Base-by-base conservation (phyloP, 2,113 vertebrate species). In the Mastomys coucha region DNA sequence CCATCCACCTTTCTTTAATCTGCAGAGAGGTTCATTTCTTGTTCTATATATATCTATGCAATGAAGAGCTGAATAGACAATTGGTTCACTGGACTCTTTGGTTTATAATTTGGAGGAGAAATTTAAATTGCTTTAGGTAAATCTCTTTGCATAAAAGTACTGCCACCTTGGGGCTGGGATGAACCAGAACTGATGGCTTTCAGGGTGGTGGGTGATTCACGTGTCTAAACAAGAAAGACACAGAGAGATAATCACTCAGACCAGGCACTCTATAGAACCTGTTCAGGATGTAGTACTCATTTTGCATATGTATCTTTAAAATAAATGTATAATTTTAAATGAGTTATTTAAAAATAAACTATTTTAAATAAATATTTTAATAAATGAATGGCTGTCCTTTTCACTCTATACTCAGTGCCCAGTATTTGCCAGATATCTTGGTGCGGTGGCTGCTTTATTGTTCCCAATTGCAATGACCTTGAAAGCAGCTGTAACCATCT, bases 11-110 rank as follows among this genome's bases (percentile, higher is more conserved):
- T 63, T 89, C 88, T 33, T 78, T 17, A 78, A 78, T 94, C 63
- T 94, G 51, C 63, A 86, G 28, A 70, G 39, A 69, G 75, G 26
- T 31, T 72, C 65, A 42, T 94, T 92, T 86, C 84, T 89, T 31
- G 84, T 22, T 22, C n/a, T 77, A 0, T 72, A 49, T 73, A 1
- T 49, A 19, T 73, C 72, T 19, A 19, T 69, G 51, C 70, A 94
- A 39, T 26, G 9, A 84, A 84, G 80, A 73, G 39, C n/a, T 51
- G 33, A 69, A 80, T 28, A 91, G 63, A 88, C 11, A 58, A 33
- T 10, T 91, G 56, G 63, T 51, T 70, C 20, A 49, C 26, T 42
- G 49, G 76, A 31, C 6, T 88, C 7, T 87, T 87, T 70, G 80
- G 17, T 10, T 58, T 84, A 2, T 58, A 58, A 28, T 80, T 85